Conservation (phyloP, 2,113 vertebrate species). For the Dasyurus viverrinus region DNA sequence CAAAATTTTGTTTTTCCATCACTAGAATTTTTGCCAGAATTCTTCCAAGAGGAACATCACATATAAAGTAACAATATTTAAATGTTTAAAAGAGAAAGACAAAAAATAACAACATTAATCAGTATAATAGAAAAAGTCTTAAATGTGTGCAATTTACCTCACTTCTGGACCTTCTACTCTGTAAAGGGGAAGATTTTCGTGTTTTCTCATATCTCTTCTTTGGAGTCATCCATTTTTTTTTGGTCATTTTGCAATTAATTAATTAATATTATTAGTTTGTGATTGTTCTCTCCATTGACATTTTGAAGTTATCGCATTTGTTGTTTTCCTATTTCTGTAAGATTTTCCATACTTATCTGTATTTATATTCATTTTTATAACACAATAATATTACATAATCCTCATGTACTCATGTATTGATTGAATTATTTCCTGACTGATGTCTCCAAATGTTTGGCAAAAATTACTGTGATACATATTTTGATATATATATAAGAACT, state of each 20-base stretch:
- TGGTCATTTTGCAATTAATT: background rate
- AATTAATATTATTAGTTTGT: background rate
- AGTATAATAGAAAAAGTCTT: background rate
- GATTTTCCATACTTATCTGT: background rate
- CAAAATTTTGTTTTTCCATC: background rate
- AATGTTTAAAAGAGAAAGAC: background rate
- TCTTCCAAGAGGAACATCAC: background rate
- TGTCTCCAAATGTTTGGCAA: background rate
- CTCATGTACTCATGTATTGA: background rate
- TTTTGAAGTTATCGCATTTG: background rate
- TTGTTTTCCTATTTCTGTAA: background rate
- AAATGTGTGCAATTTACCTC: background rate
- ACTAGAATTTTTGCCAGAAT: background rate
- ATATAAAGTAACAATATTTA: background rate
- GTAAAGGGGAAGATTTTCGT: background rate
- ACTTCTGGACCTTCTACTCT: background rate
- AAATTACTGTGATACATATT: background rate
- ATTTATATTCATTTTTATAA: background rate
- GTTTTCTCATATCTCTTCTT: background rate
- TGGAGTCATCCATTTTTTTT: background rate
- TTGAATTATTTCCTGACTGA: background rate
- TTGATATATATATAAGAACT: background rate
- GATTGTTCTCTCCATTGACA: background rate
- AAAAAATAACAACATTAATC: background rate
- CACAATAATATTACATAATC: background rate